phyloP scores from a whole-genome alignment of 2,888 invertebrate genomes.

The Dinocampus coccinellae region DNA sequence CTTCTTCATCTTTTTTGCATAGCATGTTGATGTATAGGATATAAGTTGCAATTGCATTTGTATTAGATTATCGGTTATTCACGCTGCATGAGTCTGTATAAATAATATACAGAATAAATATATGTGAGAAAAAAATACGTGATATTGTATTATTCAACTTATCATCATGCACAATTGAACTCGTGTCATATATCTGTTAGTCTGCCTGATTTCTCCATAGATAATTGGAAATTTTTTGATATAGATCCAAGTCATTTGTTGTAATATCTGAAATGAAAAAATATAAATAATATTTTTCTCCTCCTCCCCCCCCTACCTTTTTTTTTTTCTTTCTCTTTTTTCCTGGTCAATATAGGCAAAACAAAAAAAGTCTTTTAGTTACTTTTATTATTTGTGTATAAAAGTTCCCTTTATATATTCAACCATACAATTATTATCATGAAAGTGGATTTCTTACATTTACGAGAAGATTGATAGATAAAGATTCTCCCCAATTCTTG shows the following conservation, averaged over 20 bases:
- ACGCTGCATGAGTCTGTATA: background rate
- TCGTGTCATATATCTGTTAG: background rate
- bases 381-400: background rate
- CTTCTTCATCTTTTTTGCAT: background rate
- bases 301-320: no score
- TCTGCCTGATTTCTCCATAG: no score
- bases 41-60: background rate
- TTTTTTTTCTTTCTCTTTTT: no score
- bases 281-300: background rate
- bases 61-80: background rate
- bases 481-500: constrained; percentile 14
- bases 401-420: background rate
- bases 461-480: constrained; percentile 10
- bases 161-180: background rate
- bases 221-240: no score
- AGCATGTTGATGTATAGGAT: background rate
- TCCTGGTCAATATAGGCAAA: background rate
- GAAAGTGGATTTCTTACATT: background rate
- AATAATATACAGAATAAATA: background rate
- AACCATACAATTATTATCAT: background rate
- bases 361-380: background rate
- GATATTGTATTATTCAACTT: background rate
- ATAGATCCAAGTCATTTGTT: background rate
- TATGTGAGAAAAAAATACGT: background rate
- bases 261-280: background rate